Evolutionary conservation across 2,888 invertebrate species (phyloP).

Genomic region (Allygus modestus): DNA sequence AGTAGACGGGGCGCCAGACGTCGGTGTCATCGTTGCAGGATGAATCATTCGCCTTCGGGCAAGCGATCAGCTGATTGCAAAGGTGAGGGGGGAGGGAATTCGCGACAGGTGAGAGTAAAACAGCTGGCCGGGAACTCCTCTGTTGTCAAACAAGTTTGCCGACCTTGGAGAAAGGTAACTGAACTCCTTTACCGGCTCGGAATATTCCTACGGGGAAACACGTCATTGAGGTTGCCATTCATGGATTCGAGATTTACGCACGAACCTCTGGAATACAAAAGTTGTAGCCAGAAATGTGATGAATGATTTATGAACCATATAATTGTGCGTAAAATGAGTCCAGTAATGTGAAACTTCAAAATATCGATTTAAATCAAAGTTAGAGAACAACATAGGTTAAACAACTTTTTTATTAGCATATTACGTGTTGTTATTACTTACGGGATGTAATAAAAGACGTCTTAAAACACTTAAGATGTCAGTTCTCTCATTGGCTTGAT

Average conservation of each 20-base stretch:
- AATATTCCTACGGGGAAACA: slow-evolving; percentile 4
- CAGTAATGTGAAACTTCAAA: too few species aligned
- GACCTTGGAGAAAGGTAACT: neutral
- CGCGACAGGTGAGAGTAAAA: neutral
- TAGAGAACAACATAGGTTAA: too few species aligned
- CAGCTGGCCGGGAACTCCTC: neutral
- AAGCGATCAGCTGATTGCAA: neutral
- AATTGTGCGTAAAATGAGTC: too few species aligned
- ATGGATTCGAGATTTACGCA: neutral
- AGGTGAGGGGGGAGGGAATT: neutral
- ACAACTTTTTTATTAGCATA: too few species aligned
- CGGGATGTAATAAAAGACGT: too few species aligned
- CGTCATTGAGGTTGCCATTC: neutral
- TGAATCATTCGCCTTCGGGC: neutral
- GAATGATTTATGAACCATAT: too few species aligned
- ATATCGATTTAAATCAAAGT: too few species aligned
- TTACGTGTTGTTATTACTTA: too few species aligned
- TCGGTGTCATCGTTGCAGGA: neutral
- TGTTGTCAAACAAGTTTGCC: slow-evolving; percentile 38
- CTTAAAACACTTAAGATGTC: too few species aligned
- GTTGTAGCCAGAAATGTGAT: too few species aligned
- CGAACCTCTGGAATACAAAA: neutral
- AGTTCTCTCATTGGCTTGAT: too few species aligned
- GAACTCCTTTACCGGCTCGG: slow-evolving; percentile 14
- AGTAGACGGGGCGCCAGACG: neutral